Percentiles rank a stretch among this genome's conserved stretches.
These are phyloP conservation scores for Charanyca ferruginea DNA, from an alignment of 2,888 invertebrate genomes.

Conservation along the genomic window DNA sequence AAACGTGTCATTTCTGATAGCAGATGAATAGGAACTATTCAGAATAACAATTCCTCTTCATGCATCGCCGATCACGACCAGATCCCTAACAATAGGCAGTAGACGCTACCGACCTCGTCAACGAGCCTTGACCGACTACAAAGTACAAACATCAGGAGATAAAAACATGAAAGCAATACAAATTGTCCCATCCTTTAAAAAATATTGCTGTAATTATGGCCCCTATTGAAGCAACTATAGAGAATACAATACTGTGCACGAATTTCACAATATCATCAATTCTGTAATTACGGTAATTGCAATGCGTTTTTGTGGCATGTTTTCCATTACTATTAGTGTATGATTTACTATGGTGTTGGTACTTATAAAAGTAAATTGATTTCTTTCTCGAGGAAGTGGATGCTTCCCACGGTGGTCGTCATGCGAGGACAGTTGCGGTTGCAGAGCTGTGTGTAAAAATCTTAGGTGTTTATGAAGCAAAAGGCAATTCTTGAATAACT, in stretches of 20 bases:
- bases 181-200: slow-evolving; percentile 59
- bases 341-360: slow-evolving; percentile 50
- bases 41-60: slow-evolving; percentile 66
- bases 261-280: slow-evolving; percentile 48
- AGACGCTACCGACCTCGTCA: slow-evolving; percentile 72
- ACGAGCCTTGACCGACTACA: slow-evolving; percentile 76
- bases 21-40: slow-evolving; percentile 69
- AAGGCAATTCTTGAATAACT: slow-evolving; percentile 35
- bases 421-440: slow-evolving; percentile 71
- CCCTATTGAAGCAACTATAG: slow-evolving; percentile 43
- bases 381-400: slow-evolving; percentile 69
- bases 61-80: slow-evolving; percentile 73
- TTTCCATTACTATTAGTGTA: slow-evolving; percentile 53
- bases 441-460: slow-evolving; percentile 54
- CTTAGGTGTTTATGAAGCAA: slow-evolving; percentile 45
- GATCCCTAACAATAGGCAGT: slow-evolving; percentile 73
- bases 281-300: slow-evolving; percentile 24
- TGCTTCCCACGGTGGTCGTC: slow-evolving; percentile 70
- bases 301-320: slow-evolving; percentile 50
- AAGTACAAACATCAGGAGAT: slow-evolving; percentile 62
- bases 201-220: slow-evolving; percentile 42
- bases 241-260: slow-evolving; percentile 44
- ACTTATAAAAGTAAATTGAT: slow-evolving; percentile 66
- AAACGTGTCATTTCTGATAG: slow-evolving; percentile 60
- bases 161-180: slow-evolving; percentile 65